These are phyloP conservation scores for Caenorhabditis virilis DNA, from an alignment of 2,888 invertebrate species.

Conservation along the genomic window DNA sequence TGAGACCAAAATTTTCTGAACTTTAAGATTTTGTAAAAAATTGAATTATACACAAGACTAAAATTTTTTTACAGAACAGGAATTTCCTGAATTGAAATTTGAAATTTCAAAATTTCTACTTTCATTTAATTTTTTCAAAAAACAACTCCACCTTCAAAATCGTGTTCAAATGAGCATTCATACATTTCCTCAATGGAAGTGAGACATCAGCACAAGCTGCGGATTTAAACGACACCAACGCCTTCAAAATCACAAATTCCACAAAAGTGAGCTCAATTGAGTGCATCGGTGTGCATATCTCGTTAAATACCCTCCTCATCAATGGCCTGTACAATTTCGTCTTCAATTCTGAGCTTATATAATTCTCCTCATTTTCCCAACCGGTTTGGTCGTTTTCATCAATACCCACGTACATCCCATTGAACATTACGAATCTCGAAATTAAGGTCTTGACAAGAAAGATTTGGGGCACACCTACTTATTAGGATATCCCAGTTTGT, in stretches of 20 bases:
- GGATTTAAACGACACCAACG: slow-evolving; percentile 50
- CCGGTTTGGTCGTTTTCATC: slow-evolving; percentile 42
- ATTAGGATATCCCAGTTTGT: slow-evolving; percentile 45
- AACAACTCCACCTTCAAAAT: no score
- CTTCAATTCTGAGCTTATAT: slow-evolving; percentile 48
- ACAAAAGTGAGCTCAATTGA: slow-evolving; percentile 40
- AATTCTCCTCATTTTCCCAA: slow-evolving; percentile 50
- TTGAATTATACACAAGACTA: no score
- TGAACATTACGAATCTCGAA: slow-evolving; percentile 55
- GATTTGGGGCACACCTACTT: slow-evolving; percentile 15
- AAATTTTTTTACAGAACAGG: no score
- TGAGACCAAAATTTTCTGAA: no score
- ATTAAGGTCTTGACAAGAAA: background rate
- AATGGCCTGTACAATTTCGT: slow-evolving; percentile 53
- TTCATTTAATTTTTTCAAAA: no score
- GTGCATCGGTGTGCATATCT: slow-evolving; percentile 46
- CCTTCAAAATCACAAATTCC: slow-evolving; percentile 51
- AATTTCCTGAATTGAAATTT: no score
- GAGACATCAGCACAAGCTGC: slow-evolving; percentile 48
- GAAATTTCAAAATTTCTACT: no score
- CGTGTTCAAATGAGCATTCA: slow-evolving; percentile 41
- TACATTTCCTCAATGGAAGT: slow-evolving; percentile 33
- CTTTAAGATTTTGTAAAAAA: no score
- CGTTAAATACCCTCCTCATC: slow-evolving; percentile 45
- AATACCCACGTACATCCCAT: slow-evolving; percentile 50